These are phyloP conservation scores for Dryomyza anilis DNA, from an alignment of 2,888 invertebrate species.

Conservation along the genomic window DNA sequence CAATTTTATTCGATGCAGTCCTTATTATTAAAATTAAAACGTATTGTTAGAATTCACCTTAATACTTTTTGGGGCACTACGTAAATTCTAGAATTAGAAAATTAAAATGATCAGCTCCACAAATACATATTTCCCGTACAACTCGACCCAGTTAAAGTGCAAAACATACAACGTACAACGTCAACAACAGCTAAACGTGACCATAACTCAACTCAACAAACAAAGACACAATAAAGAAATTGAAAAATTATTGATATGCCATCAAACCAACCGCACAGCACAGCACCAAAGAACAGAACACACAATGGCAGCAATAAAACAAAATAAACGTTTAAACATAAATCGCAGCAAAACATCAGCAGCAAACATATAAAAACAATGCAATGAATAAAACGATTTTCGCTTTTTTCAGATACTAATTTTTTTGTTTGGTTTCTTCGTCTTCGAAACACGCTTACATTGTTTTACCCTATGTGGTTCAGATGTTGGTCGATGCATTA, in stretches of 20 bases:
- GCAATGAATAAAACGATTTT: background rate
- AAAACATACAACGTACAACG: too few species aligned
- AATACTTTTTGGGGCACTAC: too few species aligned
- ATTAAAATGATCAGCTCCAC: too few species aligned
- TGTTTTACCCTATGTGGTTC: background rate
- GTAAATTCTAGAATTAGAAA: too few species aligned
- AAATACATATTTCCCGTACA: too few species aligned
- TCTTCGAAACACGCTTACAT: background rate
- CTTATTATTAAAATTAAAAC: too few species aligned
- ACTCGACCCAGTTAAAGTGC: too few species aligned
- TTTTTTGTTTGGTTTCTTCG: background rate
- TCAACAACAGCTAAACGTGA: too few species aligned
- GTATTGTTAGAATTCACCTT: too few species aligned
- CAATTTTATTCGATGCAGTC: too few species aligned
- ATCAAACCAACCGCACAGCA: background rate
- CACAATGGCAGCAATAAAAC: background rate
- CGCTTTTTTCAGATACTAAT: background rate
- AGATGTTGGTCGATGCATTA: slow-evolving; percentile 19
- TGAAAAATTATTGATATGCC: slow-evolving; percentile 13
- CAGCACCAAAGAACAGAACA: too few species aligned
- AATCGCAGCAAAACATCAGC: slow-evolving; percentile 3
- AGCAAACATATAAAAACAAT: background rate
- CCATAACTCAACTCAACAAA: too few species aligned
- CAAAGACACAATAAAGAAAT: slow-evolving; percentile 2
- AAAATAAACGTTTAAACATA: slow-evolving; percentile 6